These are phyloP conservation scores for Rhimphoctona megacephalus DNA, from an alignment of 2,888 invertebrate species.

Conservation along the genomic window DNA sequence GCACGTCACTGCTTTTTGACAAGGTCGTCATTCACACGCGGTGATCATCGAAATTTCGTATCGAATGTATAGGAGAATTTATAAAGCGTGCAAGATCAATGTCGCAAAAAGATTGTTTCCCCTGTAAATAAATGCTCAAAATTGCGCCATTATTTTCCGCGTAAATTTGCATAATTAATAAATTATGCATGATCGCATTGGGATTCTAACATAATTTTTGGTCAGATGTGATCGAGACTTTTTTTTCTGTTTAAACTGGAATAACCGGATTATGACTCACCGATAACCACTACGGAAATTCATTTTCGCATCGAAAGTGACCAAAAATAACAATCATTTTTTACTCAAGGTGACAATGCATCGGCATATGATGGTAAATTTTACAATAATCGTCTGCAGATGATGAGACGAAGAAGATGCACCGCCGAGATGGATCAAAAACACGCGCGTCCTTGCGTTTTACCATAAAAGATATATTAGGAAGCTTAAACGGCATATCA, in stretches of 20 bases:
- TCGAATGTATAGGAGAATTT: neutral
- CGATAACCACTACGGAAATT: slow-evolving; percentile 23
- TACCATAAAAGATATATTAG: slow-evolving; percentile 12
- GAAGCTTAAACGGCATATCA: slow-evolving; percentile 1
- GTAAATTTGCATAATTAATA: slow-evolving; percentile 29
- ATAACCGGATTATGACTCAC: slow-evolving; percentile 56
- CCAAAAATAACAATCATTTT: slow-evolving; percentile 20
- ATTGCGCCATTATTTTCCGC: neutral
- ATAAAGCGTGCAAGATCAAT: slow-evolving; percentile 39
- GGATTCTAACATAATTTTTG: slow-evolving; percentile 5
- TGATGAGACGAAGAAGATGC: slow-evolving; percentile 24
- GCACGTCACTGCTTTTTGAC: slow-evolving; percentile 34
- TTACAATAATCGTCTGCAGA: slow-evolving; percentile 10
- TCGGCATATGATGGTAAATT: neutral
- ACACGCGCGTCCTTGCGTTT: slow-evolving; percentile 13
- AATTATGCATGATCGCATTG: neutral
- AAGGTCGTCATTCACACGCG: slow-evolving; percentile 54
- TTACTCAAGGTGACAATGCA: slow-evolving; percentile 3
- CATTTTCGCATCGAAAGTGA: slow-evolving; percentile 12
- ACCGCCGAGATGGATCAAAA: neutral
- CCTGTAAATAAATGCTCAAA: neutral
- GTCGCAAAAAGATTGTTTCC: slow-evolving; percentile 28
- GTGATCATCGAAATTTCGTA: slow-evolving; percentile 40
- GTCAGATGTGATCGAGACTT: neutral
- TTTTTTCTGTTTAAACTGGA: slow-evolving; percentile 23